Conservation (phyloP, 2,113 vertebrate species). For the Gallinago media region DNA sequence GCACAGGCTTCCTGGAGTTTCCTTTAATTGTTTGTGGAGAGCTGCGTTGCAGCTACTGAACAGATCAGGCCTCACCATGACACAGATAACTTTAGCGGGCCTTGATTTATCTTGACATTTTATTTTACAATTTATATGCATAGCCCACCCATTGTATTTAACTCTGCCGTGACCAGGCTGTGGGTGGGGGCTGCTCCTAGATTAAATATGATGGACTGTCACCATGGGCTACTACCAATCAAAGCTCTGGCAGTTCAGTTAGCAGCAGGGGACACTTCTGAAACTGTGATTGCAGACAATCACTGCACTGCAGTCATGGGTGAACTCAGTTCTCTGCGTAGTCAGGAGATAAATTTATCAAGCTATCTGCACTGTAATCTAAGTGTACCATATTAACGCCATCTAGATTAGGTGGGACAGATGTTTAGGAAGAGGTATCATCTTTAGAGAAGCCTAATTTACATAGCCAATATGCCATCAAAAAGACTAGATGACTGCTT, state of each 20-base stretch:
- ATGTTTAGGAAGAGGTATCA: neutral
- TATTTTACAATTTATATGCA: neutral
- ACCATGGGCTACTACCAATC: neutral
- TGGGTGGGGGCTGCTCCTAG: neutral
- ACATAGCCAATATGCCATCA: neutral
- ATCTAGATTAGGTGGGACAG: neutral
- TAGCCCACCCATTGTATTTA: neutral
- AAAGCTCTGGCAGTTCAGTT: neutral
- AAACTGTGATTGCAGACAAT: neutral
- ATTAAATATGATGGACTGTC: neutral
- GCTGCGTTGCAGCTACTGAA: neutral
- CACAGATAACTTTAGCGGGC: constrained; percentile 7
- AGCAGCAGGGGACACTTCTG: neutral
- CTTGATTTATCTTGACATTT: constrained; percentile 46
- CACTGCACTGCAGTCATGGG: neutral
- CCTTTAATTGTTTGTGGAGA: constrained; percentile 77
- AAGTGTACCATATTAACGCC: neutral
- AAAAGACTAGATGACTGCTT: neutral
- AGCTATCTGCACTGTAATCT: neutral
- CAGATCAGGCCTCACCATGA: neutral
- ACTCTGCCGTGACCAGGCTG: neutral
- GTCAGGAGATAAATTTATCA: neutral
- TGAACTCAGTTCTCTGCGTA: neutral
- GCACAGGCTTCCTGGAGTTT: constrained; percentile 69
- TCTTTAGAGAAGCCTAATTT: neutral